phyloP scores from a whole-genome alignment of 2,888 invertebrate species.

The Epinotia ramella region DNA sequence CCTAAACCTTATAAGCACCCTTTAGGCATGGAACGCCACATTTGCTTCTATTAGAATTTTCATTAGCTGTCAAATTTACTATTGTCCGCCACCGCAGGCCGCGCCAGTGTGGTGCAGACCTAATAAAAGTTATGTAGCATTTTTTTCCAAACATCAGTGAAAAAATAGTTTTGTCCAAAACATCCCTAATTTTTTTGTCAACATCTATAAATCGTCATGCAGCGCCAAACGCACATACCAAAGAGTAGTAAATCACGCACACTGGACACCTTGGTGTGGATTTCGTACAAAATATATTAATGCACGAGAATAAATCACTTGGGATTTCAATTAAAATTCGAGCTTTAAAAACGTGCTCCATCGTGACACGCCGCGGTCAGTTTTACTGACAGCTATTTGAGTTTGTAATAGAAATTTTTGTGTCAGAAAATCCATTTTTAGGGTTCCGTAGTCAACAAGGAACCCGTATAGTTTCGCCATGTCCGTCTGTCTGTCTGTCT shows the following conservation, averaged over 20 bases:
- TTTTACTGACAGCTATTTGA: background rate
- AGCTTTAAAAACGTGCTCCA: constrained; percentile 14
- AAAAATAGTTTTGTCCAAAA: background rate
- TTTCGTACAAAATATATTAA: constrained; percentile 28
- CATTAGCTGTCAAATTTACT: no score
- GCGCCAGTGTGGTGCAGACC: no score
- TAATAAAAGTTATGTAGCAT: no score
- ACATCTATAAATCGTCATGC: constrained; percentile 19
- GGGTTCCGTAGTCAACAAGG: no score
- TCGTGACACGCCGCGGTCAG: constrained; percentile 8
- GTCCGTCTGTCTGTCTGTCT: no score
- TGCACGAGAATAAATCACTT: constrained; percentile 14
- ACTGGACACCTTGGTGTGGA: constrained; percentile 23
- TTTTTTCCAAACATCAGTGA: background rate
- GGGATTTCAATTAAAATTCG: constrained; percentile 28
- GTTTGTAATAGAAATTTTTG: background rate
- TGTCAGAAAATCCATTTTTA: background rate
- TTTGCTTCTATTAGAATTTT: no score
- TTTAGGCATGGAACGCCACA: no score
- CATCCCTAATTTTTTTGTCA: constrained; percentile 20
- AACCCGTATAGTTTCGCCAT: no score
- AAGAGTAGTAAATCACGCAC: constrained; percentile 22
- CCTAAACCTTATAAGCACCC: no score
- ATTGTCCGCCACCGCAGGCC: no score
- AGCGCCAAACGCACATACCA: constrained; percentile 20